Percentiles rank a stretch among this genome's conserved stretches.
These are phyloP conservation scores for Gavialis gangeticus DNA, from an alignment of 2,113 vertebrate species.

Conservation along the genomic window DNA sequence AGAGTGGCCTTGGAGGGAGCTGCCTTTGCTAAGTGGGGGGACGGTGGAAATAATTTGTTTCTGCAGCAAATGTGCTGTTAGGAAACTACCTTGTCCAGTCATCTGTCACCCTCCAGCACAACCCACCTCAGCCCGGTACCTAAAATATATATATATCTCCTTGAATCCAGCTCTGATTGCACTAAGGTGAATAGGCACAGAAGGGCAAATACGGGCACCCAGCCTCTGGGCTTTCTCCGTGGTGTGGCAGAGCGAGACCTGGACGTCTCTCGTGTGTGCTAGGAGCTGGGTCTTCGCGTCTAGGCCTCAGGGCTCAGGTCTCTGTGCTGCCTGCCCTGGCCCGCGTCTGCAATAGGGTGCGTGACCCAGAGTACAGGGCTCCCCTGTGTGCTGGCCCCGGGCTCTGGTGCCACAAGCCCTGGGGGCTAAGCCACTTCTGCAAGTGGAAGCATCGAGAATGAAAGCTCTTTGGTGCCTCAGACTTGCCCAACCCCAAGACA, in stretches of 20 bases:
- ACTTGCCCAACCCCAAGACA: neutral
- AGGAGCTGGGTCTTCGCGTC: neutral
- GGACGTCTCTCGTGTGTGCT: neutral
- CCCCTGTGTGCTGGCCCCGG: neutral
- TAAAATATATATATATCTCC: neutral
- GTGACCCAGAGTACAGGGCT: neutral
- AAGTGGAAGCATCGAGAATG: neutral
- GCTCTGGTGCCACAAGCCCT: neutral
- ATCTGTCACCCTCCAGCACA: neutral
- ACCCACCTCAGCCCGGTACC: neutral
- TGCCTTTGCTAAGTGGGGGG: neutral
- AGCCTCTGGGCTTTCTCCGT: neutral
- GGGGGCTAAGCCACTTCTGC: neutral
- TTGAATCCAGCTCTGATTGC: fast-evolving
- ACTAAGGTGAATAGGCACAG: fast-evolving
- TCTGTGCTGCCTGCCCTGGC: neutral
- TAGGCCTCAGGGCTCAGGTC: neutral
- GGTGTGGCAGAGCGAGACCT: neutral
- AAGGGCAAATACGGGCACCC: fast-evolving
- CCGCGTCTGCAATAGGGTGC: neutral
- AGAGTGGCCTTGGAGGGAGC: constrained; percentile 12
- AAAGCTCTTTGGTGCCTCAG: neutral
- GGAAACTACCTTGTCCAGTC: neutral
- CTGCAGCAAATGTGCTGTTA: neutral
- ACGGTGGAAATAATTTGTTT: neutral